Evolutionary conservation across 2,113 vertebrate species (phyloP).

Genomic region (Odontesthes bonariensis): DNA sequence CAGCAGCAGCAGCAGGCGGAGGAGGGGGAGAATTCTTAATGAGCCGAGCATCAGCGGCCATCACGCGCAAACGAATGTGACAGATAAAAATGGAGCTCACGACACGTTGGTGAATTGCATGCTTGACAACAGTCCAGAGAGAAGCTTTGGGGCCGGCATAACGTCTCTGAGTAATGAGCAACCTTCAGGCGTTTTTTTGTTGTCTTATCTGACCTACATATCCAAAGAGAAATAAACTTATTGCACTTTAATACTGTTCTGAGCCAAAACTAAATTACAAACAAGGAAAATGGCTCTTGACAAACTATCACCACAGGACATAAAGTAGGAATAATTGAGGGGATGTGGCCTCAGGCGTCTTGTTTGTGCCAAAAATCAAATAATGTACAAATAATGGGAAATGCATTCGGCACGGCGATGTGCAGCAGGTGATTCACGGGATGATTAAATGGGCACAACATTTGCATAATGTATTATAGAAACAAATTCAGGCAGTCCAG

Average conservation of each 20-base stretch:
- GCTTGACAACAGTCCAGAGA: conserved; percentile 31
- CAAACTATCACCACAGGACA: conserved; percentile 3
- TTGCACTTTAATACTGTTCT: conserved; percentile 28
- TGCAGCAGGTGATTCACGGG: conserved; percentile 32
- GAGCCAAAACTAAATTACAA: conserved; percentile 11
- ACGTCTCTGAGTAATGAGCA: conserved; percentile 43
- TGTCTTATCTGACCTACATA: conserved; percentile 6
- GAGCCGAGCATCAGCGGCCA: conserved; percentile 63
- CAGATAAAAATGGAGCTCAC: conserved; percentile 68
- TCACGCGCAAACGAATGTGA: conserved; percentile 71
- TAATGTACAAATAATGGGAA: conserved; percentile 6
- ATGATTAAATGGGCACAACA: background rate
- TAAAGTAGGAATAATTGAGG: background rate
- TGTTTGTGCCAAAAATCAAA: conserved; percentile 19
- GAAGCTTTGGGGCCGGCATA: conserved; percentile 28
- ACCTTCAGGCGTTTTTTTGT: conserved; percentile 48
- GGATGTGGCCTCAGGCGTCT: background rate
- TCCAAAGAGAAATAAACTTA: conserved; percentile 21
- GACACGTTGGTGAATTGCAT: conserved; percentile 47
- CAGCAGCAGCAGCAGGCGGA: conserved; percentile 2
- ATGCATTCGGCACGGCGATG: conserved; percentile 9
- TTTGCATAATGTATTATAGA: background rate
- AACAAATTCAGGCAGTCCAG: background rate
- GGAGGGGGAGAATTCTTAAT: conserved; percentile 60
- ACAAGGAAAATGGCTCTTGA: conserved; percentile 9